A percentile compares a stretch with the other conserved stretches of the same genome.
Conservation (phyloP, 2,113 vertebrate species). For the Cyphomyrus plagiostoma region DNA sequence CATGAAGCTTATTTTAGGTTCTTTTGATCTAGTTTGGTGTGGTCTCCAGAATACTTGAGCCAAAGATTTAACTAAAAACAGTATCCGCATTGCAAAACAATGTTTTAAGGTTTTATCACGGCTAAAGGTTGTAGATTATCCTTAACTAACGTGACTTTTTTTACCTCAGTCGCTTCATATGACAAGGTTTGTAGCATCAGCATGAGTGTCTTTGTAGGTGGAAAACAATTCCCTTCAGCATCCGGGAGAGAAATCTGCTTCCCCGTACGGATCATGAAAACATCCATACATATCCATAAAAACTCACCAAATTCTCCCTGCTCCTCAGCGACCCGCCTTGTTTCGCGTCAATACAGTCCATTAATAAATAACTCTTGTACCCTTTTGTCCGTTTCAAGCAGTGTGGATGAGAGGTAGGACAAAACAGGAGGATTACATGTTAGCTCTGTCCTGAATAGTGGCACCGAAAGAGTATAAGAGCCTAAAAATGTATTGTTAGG, state of each 20-base stretch:
- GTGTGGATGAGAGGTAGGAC: slow-evolving; percentile 1
- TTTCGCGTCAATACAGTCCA: not conserved
- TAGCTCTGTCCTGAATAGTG: not conserved
- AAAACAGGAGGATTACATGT: not conserved
- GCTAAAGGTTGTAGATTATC: not conserved
- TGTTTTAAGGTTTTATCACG: not conserved
- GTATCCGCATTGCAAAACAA: not conserved
- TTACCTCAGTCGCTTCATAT: not conserved
- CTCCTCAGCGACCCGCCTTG: not conserved
- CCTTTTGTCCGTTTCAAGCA: not conserved
- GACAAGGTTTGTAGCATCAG: slow-evolving; percentile 13
- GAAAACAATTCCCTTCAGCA: not conserved
- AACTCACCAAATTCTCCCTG: not conserved
- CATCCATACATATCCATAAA: not conserved
- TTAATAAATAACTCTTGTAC: not conserved
- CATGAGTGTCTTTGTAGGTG: not conserved
- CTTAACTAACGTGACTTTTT: not conserved
- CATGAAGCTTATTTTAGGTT: not conserved
- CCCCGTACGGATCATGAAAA: not conserved
- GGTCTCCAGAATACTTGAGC: not conserved
- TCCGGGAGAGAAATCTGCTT: not conserved
- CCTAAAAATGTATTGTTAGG: not conserved
- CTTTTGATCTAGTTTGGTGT: not conserved
- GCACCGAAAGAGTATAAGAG: not conserved
- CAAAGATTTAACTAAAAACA: not conserved